Base-by-base conservation (phyloP, 2,888 invertebrate genomes). In the Mechanitis mazaeus region DNA sequence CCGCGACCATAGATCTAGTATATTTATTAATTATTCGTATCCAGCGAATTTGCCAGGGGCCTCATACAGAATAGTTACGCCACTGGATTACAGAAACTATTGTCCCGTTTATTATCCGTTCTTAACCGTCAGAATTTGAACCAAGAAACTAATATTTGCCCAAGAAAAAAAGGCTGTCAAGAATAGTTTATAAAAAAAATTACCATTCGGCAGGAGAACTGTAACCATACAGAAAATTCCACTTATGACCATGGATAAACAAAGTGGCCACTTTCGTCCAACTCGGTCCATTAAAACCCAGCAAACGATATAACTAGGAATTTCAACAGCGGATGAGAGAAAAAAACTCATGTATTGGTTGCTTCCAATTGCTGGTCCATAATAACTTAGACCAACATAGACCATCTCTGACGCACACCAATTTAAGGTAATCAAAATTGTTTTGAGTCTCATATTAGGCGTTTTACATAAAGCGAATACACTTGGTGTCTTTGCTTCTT, bases 381-480 rank as follows among this genome's bases (percentile, higher is more conserved):
- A 97, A 77, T 97, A 97, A 70, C 96, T 97, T 47, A 97, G 90
- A 0, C 97, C 97, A 28, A 97, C 95, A 77, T 97, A 97, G 2
- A 97, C 97, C 81, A 95, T 96, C 76, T 97, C 96, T 72, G 96
- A 97, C 56, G 97, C 96, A 79, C 97, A 97, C 97, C 96, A 97
- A 80, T 96, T 96, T 33, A 96, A 82, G 0, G 96, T 96, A 59
- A 97, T 96, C 59, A 97, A 85, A 69, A 93, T 92, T 0, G 97
- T 97, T 83, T 97, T 97, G 12, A 97, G 84, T 55, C 97, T 91
- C 94, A 97, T 96, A 78, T 97, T 97, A 1, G 97, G 96, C 0
- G 97, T 96, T 70, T 93, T 92, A 74, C 93, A 95, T 12, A 96
- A 84, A 55, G 94, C 92, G 56, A 92, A 88, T 4, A 94, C 91